Conservation (phyloP, 2,113 vertebrate species). For the Ursus arctos region DNA sequence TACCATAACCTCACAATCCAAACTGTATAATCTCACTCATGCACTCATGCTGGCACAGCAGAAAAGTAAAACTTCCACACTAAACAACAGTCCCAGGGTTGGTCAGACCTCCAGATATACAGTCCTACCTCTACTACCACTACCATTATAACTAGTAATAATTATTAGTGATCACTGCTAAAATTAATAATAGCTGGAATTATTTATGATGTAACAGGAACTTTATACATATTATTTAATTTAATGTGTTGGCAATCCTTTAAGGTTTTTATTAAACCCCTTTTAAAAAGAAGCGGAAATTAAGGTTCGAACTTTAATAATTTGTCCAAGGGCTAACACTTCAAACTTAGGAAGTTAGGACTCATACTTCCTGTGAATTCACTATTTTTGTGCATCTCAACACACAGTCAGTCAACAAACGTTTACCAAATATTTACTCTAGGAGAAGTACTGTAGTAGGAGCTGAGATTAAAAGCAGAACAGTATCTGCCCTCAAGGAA, state of each 20-base stretch:
- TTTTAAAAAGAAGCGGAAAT: constrained; percentile 18
- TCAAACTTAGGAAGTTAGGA: not conserved
- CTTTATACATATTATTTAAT: not conserved
- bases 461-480: not conserved
- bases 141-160: not conserved
- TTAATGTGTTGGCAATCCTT: not conserved
- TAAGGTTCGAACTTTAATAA: not conserved
- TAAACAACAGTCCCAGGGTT: not conserved
- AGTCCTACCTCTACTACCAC: not conserved
- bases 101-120: not conserved
- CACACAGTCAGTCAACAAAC: not conserved
- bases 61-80: not conserved
- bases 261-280: not conserved
- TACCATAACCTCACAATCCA: not conserved
- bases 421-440: not conserved
- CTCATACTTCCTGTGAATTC: not conserved
- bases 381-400: not conserved
- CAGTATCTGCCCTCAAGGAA: not conserved
- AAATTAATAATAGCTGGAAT: not conserved
- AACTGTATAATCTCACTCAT: not conserved
- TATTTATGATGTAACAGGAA: not conserved
- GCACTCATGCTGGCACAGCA: not conserved
- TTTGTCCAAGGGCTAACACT: not conserved
- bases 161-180: not conserved
- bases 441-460: not conserved